Conservation (phyloP, 2,888 invertebrate species). For the Leptopilina syphax region DNA sequence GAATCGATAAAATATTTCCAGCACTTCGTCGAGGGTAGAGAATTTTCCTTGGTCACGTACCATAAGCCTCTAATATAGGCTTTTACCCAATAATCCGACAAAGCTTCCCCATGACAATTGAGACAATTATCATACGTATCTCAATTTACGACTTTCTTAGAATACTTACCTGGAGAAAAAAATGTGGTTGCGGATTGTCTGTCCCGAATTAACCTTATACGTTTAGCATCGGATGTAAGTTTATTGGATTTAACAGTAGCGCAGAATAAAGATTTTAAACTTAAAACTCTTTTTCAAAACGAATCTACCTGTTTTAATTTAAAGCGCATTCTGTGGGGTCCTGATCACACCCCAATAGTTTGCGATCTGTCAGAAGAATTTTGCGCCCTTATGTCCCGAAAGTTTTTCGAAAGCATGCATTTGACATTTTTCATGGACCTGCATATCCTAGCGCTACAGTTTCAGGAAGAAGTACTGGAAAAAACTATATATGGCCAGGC, state of each 20-base stretch:
- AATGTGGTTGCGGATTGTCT: conserved; percentile 44
- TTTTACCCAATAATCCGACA: conserved; percentile 35
- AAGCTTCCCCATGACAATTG: conserved; percentile 34
- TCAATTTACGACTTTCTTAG: conserved; percentile 37
- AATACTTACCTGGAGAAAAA: conserved; percentile 35
- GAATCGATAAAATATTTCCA: conserved; percentile 15
- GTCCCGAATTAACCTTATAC: conserved; percentile 23
- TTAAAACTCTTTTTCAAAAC: background rate
- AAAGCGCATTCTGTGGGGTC: background rate
- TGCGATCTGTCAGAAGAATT: too few species aligned
- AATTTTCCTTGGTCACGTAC: conserved; percentile 34
- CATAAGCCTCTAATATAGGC: conserved; percentile 45
- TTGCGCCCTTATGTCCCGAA: background rate
- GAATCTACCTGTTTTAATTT: background rate
- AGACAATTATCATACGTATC: conserved; percentile 42
- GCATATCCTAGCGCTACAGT: background rate
- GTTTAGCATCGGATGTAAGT: background rate
- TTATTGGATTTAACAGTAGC: background rate
- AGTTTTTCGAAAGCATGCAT: background rate
- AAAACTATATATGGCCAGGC: conserved; percentile 53
- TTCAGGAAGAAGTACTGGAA: background rate
- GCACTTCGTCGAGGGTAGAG: conserved; percentile 14
- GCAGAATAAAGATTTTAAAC: background rate
- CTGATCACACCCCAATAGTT: too few species aligned
- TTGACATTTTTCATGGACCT: background rate